phyloP scores from a whole-genome alignment of 2,888 invertebrate genomes.

The Spilosoma lubricipeda region DNA sequence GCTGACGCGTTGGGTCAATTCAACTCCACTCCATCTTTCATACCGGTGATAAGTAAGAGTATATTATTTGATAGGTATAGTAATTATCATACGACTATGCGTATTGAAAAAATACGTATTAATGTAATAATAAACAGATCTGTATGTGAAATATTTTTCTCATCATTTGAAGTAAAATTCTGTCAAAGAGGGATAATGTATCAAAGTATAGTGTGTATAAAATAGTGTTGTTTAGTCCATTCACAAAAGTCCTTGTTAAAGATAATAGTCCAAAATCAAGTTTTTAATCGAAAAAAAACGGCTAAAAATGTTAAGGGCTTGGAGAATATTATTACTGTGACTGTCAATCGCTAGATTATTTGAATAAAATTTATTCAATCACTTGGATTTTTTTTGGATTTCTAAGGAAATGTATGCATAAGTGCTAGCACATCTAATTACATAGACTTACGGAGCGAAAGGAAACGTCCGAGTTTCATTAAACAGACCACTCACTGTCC shows the following conservation, averaged over 20 bases:
- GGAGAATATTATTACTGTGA: not conserved
- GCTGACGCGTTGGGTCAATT: slow-evolving; percentile 28
- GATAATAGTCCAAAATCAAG: slow-evolving; percentile 29
- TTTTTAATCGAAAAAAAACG: not conserved
- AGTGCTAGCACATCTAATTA: slow-evolving; percentile 58
- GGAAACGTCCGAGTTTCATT: slow-evolving; percentile 60
- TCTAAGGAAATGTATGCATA: slow-evolving; percentile 33
- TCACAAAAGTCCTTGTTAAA: slow-evolving; percentile 58
- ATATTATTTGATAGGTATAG: slow-evolving; percentile 16
- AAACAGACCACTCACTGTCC: slow-evolving; percentile 55
- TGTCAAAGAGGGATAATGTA: too few relatives aligned
- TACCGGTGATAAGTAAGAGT: slow-evolving; percentile 18
- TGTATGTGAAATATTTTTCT: not conserved
- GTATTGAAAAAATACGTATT: not conserved
- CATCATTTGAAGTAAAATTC: too few relatives aligned
- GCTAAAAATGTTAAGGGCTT: not conserved
- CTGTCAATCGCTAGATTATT: not conserved
- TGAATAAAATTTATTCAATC: not conserved
- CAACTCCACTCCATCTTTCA: slow-evolving; percentile 29
- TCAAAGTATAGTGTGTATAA: too few relatives aligned
- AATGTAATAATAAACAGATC: not conserved
- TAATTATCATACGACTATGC: slow-evolving; percentile 2
- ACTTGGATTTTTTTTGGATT: slow-evolving; percentile 12
- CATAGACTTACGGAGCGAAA: slow-evolving; percentile 61
- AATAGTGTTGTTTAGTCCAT: slow-evolving; percentile 35